Evolutionary conservation across 2,888 invertebrate genomes (phyloP), one percentile per base, ranked within the genome.

Genomic region (Drosophila rubida): DNA sequence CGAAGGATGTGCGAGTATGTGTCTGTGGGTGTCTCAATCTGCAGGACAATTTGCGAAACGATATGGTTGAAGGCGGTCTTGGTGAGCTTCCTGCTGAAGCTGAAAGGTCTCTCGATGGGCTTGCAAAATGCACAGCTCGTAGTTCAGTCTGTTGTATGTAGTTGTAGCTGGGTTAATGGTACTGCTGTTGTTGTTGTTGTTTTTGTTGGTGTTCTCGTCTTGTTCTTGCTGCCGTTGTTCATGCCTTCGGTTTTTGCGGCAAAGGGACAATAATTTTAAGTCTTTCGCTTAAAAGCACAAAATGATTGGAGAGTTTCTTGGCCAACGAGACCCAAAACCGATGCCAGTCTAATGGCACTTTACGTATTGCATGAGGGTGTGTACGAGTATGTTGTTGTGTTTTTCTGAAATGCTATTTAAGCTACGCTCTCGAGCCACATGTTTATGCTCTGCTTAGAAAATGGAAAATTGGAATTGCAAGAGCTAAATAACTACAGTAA

Each of bases 211-310:
- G 5, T 44, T 74, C 61, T 27, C 23, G 23, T 23, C 23, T 23
- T 65, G 46, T 57, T 65, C n/a, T n/a, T 60, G 63, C 66, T 70
- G 65, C 73, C 66, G 46, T 49, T 67, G 58, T 19, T 19, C 22
- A 46, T 42, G 55, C 23, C 37, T 35, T 35, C 48, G 54, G 51
- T 48, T 53, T 73, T 57, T 73, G 58, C 19, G 78, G 69, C 72
- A 45, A 63, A 62, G 79, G 78, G 71, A 70, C 72, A 62, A 85
- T 85, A 81, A 86, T 63, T 86, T 80, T 75, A 61, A 83, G 72
- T 78, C 80, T 64, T 63, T 66, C 80, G 87, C 87, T 83, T 69
- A 75, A 83, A 58, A 83, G 83, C 87, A 80, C 81, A 79, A 79
- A 81, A 76, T 85, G 85, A 82, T 79, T 85, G 79, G 60, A 63